A percentile compares a stretch with the other conserved stretches of the same genome.
Evolutionary conservation across 1,140 invertebrate genomes (phyloP).

Genomic region (Bombus huntii): DNA sequence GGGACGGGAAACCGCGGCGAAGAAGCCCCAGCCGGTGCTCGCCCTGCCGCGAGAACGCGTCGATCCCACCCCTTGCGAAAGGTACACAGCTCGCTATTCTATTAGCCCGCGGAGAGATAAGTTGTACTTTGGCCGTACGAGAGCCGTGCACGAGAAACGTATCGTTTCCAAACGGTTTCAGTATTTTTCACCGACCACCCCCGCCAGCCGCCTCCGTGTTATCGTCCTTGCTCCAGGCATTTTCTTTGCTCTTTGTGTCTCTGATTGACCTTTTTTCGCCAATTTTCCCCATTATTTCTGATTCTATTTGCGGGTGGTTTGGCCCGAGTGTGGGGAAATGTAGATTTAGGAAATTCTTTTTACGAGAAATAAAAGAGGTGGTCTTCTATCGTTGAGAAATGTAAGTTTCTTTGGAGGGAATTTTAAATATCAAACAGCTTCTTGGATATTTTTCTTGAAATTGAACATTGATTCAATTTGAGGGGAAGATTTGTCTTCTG

Average conservation of each 20-base stretch:
- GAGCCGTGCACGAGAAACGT: not conserved
- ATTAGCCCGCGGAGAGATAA: slow-evolving; percentile 63
- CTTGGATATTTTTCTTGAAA: not conserved
- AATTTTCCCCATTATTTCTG: not conserved
- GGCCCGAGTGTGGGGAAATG: too few relatives aligned
- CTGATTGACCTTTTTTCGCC: not conserved
- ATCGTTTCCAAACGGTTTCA: slow-evolving; percentile 1
- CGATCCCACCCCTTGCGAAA: slow-evolving; percentile 8
- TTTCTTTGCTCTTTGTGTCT: not conserved
- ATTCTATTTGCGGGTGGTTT: not conserved
- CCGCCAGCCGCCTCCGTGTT: not conserved
- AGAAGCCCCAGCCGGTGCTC: slow-evolving; percentile 56
- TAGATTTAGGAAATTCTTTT: not conserved
- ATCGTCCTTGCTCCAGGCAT: not conserved
- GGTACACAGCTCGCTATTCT: slow-evolving; percentile 56
- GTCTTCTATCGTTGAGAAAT: not conserved
- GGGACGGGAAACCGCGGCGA: slow-evolving; percentile 64
- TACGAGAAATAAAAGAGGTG: fast-evolving
- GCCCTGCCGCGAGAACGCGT: not conserved
- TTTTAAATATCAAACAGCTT: not conserved
- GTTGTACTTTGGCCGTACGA: slow-evolving; percentile 25
- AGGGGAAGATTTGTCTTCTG: not conserved
- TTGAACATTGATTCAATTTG: not conserved
- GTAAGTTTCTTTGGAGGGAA: not conserved
- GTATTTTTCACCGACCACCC: not conserved